Conservation (phyloP, 53 echinoderm and acorn worm species). For the Astropecten irregularis region DNA sequence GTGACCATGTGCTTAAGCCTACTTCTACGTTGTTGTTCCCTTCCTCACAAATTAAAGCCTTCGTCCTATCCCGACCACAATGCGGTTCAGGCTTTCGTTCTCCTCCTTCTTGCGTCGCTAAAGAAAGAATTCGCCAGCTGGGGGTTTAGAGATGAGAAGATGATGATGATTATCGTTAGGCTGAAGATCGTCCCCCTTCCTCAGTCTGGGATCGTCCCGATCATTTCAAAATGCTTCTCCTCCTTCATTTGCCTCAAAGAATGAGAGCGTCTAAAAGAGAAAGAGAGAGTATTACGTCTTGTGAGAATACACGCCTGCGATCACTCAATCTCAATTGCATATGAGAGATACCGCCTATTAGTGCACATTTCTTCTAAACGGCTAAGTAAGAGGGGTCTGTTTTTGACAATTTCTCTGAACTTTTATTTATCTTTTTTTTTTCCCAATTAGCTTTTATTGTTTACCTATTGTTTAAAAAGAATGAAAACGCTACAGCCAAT, state of each 20-base stretch:
- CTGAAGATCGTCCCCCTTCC: neutral
- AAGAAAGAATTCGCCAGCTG: neutral
- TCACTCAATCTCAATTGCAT: neutral
- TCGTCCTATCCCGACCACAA: neutral
- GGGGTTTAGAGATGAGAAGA: slow-evolving; percentile 2
- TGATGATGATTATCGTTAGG: neutral
- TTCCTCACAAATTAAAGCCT: neutral
- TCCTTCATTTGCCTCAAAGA: slow-evolving; percentile 26
- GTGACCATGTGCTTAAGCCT: neutral
- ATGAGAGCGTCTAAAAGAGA: slow-evolving; percentile 25
- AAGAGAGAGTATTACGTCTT: neutral
- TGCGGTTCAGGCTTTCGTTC: neutral
- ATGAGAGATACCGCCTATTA: slow-evolving; percentile 17
- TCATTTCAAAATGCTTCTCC: neutral
- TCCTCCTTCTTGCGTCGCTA: neutral
- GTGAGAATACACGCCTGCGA: too few species aligned
- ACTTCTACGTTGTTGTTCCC: too few species aligned
- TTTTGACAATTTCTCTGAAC: neutral
- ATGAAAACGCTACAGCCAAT: too few species aligned
- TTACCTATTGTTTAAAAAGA: too few species aligned
- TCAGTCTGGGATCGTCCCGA: neutral
- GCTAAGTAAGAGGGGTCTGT: slow-evolving; percentile 47
- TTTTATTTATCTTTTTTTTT: neutral
- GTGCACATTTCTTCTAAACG: slow-evolving; percentile 18
- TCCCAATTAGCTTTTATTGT: neutral